Conservation (phyloP, 1,140 invertebrate genomes). For the Physella acuta region DNA sequence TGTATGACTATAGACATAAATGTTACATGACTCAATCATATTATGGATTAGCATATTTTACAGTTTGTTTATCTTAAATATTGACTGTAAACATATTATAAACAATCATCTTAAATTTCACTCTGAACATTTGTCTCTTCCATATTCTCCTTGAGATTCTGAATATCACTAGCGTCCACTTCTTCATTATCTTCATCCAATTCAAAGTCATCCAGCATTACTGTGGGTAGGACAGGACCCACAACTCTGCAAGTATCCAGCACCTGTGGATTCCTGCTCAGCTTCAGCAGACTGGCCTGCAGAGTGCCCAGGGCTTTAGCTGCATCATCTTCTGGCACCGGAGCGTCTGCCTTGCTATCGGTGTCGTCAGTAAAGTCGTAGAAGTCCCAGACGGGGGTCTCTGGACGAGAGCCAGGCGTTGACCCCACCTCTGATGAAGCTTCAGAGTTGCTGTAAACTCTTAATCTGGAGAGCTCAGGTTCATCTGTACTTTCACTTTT, state of each 20-base stretch:
- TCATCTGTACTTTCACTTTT: too few relatives aligned
- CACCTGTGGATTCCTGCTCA: not conserved
- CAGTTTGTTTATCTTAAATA: too few relatives aligned
- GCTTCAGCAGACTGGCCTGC: constrained; percentile 18
- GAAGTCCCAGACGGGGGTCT: constrained; percentile 49
- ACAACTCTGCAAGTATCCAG: constrained; percentile 6
- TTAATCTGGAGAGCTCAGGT: not conserved
- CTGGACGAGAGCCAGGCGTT: constrained; percentile 36
- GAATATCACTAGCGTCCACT: too few relatives aligned
- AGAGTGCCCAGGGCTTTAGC: constrained; percentile 8
- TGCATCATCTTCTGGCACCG: not conserved
- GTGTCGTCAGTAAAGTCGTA: constrained; percentile 38
- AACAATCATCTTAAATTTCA: too few relatives aligned
- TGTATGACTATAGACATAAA: too few relatives aligned
- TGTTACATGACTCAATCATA: too few relatives aligned
- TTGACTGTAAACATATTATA: too few relatives aligned
- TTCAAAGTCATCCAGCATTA: constrained; percentile 23
- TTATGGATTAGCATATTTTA: too few relatives aligned
- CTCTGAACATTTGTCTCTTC: too few relatives aligned
- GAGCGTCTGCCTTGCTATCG: not conserved
- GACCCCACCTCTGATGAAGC: not conserved
- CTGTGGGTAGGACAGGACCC: constrained; percentile 25
- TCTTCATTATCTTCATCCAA: constrained; percentile 28
- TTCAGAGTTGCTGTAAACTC: not conserved
- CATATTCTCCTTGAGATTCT: too few relatives aligned